Base-by-base conservation (phyloP, 2,888 invertebrate genomes). In the Acheta domesticus region DNA sequence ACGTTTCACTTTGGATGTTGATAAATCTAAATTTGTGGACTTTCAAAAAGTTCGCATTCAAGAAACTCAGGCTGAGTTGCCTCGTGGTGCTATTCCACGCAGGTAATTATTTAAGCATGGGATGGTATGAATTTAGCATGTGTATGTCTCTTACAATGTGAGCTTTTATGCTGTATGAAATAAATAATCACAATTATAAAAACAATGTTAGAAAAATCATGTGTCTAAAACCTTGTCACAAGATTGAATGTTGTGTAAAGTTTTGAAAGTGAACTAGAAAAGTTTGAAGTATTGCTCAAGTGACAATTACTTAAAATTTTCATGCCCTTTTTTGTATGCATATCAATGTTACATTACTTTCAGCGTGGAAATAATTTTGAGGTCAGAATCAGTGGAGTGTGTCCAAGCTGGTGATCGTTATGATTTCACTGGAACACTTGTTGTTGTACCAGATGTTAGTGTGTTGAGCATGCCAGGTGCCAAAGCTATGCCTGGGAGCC, bases 41-140 rank as follows among this genome's bases (percentile, higher is more conserved):
- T 99, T 99, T 86, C 99, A 99, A 89, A 99, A 99, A 89, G 93
- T 97, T 4, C 91, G 98, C 79, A 94, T 99, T 83, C 99, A 99
- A 87, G 99, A 99, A 88, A 97, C 97, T 0, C 99, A 99, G 87
- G 93, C 96, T 0, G 99, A 99, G 86, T 88, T 99, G 50, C 99
- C 99, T 0, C 89, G 98, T 76, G 99, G 99, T 5, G 96, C 96
- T 85, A 98, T 99, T 84, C 99, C 99, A 0, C 90, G 99, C 74
- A 97, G 97, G 90, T 90, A 83, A 77, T 20, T 62, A 74, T 12
- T 23, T 21, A 8, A 36, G 36, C 36, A 36, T 36, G 36, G 36
- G 8, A 36, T 36, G 36, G 36, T 16, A 11, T 36, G 11, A 23
- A 3, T n/a, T 23, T 74, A 36, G 73, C 12, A 62, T 77, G 12